phyloP scores from a whole-genome alignment of 2,888 invertebrate species.

The Lycocerus yunnanus region DNA sequence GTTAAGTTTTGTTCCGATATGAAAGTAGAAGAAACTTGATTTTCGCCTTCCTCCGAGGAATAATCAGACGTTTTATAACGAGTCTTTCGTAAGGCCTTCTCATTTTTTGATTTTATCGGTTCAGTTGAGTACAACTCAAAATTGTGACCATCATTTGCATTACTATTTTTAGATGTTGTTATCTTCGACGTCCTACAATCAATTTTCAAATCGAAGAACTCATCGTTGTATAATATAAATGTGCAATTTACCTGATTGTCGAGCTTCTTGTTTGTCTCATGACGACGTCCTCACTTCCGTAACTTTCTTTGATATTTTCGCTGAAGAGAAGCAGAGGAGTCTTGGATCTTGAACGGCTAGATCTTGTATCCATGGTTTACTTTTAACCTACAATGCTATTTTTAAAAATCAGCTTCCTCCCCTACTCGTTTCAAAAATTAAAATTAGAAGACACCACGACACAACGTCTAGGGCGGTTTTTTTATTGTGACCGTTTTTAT shows the following conservation, averaged over 20 bases:
- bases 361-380: constrained; percentile 60
- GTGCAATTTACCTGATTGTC: constrained; percentile 56
- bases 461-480: background rate
- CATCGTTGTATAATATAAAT: background rate
- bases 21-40: constrained; percentile 58
- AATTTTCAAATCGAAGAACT: background rate
- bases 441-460: constrained; percentile 9
- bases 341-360: constrained; percentile 69
- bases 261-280: constrained; percentile 54
- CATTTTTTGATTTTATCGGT: constrained; percentile 43
- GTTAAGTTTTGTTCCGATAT: constrained; percentile 56
- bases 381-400: constrained; percentile 11
- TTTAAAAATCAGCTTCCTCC: constrained; percentile 10
- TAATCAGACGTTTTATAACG: constrained; percentile 64
- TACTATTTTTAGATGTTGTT: background rate
- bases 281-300: constrained; percentile 43
- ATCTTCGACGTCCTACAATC: background rate
- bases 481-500: background rate
- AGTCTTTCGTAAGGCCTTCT: constrained; percentile 23
- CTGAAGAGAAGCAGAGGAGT: constrained; percentile 67
- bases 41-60: constrained; percentile 64
- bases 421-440: constrained; percentile 11
- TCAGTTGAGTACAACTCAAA: constrained; percentile 43
- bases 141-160: background rate
- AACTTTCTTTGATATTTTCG: constrained; percentile 60